These are phyloP conservation scores for Sorex araneus DNA, from an alignment of 2,113 vertebrate genomes.

Conservation along the genomic window DNA sequence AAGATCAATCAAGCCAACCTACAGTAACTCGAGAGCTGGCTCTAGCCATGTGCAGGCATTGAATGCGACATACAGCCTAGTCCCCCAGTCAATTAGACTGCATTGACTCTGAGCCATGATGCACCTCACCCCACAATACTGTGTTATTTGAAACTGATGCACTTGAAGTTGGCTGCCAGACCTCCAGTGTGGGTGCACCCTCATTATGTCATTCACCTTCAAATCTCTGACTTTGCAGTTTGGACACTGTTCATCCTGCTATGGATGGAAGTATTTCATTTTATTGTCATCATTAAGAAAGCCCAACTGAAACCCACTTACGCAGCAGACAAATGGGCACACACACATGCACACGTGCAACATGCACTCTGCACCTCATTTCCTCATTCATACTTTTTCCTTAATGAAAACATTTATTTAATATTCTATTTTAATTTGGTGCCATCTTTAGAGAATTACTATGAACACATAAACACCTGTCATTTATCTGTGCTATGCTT, in stretches of 20 bases:
- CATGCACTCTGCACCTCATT: not conserved
- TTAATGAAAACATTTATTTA: not conserved
- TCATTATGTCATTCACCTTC: not conserved
- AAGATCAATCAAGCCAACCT: too few relatives aligned
- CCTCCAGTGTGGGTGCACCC: not conserved
- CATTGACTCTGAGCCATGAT: not conserved
- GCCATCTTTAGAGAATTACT: not conserved
- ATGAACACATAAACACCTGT: not conserved
- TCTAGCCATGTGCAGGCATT: not conserved
- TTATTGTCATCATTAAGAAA: not conserved
- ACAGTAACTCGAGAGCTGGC: not conserved
- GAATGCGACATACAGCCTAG: not conserved
- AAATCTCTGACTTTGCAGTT: not conserved
- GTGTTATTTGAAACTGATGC: not conserved
- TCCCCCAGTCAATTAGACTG: not conserved
- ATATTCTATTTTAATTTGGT: not conserved
- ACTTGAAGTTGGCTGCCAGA: not conserved
- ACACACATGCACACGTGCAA: not conserved
- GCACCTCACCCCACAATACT: fast-evolving
- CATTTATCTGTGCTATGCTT: not conserved
- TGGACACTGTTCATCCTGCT: not conserved
- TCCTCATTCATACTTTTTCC: not conserved
- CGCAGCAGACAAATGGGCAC: fast-evolving
- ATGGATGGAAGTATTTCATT: too few relatives aligned
- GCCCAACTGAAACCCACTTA: not conserved